Evolutionary conservation across 2,888 invertebrate genomes (phyloP), one percentile per base, ranked within the genome.

Genomic region (Thyatira batis): DNA sequence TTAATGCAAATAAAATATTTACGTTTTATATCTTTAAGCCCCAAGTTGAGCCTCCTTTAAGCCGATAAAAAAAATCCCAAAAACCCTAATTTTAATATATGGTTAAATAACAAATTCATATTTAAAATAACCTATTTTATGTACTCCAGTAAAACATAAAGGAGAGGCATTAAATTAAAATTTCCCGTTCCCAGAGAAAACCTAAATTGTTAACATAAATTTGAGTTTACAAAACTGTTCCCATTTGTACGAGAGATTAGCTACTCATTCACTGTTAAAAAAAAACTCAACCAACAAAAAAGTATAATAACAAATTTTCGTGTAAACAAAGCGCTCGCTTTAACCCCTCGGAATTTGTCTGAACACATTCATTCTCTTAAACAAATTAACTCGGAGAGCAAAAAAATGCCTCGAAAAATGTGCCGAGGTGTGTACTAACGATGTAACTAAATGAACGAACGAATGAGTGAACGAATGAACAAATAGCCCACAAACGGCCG

Each of bases 361-460:
- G 73, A 82, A 81, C 77, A 78, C 78, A 76, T 78, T 71, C 70
- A 74, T 79, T 79, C 74, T 73, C 71, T 76, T 79, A 76, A 80
- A 82, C 76, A 81, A 83, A 83, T 83, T 83, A 83, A 81, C 78
- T 39, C 70, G 54, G 39, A 49, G 58, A 33, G 50, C 63, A 64
- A 66, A 76, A 77, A 82, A 78, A 71, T 62, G 55, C 25, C 54
- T 49, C 50, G 57, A 61, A 65, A 68, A 69, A 68, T 58, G 53
- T 57, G 55, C 58, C 52, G 57, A 48, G 52, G 54, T 43, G 68
- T 63, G 58, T 67, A 71, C 73, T 75, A 80, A 80, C 71, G 74
- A 79, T 71, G 74, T 70, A 69, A 68, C 78, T 77, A 77, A 83
- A 78, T 80, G 82, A 83, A 76, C 69, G 71, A 79, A 70, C 67